Evolutionary conservation across 2,113 vertebrate species (phyloP).

Genomic region (Engraulis encrasicolus): DNA sequence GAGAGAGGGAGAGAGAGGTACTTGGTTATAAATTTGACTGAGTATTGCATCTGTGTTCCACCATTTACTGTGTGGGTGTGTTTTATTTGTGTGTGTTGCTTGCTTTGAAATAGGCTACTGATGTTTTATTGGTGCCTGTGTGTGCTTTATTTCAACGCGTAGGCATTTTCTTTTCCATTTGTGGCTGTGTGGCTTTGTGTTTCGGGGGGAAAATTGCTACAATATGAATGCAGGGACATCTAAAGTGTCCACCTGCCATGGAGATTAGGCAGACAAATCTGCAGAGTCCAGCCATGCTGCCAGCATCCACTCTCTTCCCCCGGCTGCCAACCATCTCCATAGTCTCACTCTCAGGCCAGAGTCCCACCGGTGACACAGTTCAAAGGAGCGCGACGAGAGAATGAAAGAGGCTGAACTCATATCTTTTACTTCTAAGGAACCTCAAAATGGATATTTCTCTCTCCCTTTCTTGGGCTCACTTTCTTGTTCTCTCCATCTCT

Average conservation of each 20-base stretch:
- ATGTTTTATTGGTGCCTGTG: neutral
- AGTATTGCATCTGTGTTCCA: no score
- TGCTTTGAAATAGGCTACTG: no score
- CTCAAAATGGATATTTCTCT: neutral
- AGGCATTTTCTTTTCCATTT: no score
- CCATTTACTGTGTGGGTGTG: neutral
- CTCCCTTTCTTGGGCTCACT: neutral
- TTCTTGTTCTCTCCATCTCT: no score
- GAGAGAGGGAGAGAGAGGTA: no score
- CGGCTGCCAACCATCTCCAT: constrained; percentile 32
- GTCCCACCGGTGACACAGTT: neutral
- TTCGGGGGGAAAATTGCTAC: neutral
- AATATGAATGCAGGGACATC: neutral
- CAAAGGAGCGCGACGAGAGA: neutral
- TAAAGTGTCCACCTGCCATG: constrained; percentile 28
- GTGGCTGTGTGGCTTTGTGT: neutral
- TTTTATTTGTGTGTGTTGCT: neutral
- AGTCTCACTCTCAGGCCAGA: constrained; percentile 6
- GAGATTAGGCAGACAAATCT: constrained; percentile 31
- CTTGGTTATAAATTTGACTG: no score
- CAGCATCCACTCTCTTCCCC: neutral
- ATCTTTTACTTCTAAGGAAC: neutral
- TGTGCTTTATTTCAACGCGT: neutral
- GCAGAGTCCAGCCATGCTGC: constrained; percentile 6
- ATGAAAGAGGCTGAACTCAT: neutral